Conservation (phyloP, 2,113 vertebrate species). For the Empidonax alnorum region DNA sequence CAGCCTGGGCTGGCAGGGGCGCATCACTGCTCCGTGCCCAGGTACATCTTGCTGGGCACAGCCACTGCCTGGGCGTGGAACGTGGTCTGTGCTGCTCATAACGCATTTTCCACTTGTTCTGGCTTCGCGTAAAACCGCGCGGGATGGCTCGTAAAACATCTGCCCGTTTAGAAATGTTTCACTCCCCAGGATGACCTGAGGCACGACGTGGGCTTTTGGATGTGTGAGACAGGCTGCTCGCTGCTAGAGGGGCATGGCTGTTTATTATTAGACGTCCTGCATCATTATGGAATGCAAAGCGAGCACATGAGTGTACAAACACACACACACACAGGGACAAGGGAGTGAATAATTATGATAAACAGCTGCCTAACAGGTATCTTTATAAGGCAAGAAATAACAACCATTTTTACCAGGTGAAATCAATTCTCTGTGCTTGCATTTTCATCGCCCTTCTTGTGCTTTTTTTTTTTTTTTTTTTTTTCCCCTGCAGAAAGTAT, state of each 20-base stretch:
- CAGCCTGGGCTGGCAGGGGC: background rate
- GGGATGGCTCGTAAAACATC: constrained; percentile 32
- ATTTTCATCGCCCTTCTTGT: background rate
- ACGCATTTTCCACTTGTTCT: background rate
- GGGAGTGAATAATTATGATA: background rate
- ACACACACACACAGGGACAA: background rate
- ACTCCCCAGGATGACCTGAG: constrained; percentile 42
- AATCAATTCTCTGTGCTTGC: constrained; percentile 19
- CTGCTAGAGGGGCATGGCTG: background rate
- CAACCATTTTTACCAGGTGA: background rate
- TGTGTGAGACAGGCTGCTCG: constrained; percentile 19
- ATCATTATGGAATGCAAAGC: background rate
- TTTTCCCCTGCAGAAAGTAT: background rate
- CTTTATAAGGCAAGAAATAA: constrained; percentile 22
- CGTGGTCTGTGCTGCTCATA: background rate
- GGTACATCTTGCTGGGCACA: background rate
- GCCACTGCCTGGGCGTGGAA: background rate
- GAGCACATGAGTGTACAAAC: background rate
- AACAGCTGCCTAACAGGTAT: constrained; percentile 16
- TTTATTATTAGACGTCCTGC: constrained; percentile 30
- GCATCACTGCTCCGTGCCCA: background rate
- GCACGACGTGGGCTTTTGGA: background rate
- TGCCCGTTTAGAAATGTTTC: constrained; percentile 22
- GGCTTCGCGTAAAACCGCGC: background rate
- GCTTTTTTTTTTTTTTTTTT: background rate